phyloP scores from a whole-genome alignment of 2,888 invertebrate genomes.

The Brachylomia viminalis region DNA sequence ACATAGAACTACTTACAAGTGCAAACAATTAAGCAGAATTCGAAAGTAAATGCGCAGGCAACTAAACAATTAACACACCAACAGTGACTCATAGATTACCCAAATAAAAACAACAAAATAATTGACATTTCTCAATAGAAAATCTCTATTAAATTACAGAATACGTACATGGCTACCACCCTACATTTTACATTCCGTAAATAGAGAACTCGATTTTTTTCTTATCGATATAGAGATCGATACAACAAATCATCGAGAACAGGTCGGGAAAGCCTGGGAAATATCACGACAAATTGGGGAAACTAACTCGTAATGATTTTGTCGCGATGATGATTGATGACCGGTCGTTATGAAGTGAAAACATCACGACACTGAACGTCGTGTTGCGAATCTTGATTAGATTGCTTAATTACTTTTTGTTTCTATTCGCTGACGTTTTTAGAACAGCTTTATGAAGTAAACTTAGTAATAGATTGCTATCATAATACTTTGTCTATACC shows the following conservation, averaged over 20 bases:
- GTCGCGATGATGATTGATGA: conserved; percentile 57
- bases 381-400: conserved; percentile 51
- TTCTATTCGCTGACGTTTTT: conserved; percentile 21
- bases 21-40: conserved; percentile 18
- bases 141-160: conserved; percentile 59
- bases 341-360: conserved; percentile 61
- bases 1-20: not conserved
- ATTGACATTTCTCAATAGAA: conserved; percentile 56
- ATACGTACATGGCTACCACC: conserved; percentile 48
- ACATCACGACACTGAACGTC: conserved; percentile 26
- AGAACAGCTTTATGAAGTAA: not conserved
- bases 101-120: conserved; percentile 48
- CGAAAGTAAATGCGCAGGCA: conserved; percentile 35
- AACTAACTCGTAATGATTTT: conserved; percentile 63
- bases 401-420: conserved; percentile 52
- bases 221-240: conserved; percentile 52
- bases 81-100: conserved; percentile 51
- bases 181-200: conserved; percentile 64
- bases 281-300: conserved; percentile 65
- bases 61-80: conserved; percentile 24
- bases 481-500: not conserved
- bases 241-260: conserved; percentile 59
- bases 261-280: conserved; percentile 73
- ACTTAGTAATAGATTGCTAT: not conserved
- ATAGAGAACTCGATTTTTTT: conserved; percentile 58